Base-by-base conservation (phyloP, 2,113 vertebrate species). In the Terrapene triunguis region DNA sequence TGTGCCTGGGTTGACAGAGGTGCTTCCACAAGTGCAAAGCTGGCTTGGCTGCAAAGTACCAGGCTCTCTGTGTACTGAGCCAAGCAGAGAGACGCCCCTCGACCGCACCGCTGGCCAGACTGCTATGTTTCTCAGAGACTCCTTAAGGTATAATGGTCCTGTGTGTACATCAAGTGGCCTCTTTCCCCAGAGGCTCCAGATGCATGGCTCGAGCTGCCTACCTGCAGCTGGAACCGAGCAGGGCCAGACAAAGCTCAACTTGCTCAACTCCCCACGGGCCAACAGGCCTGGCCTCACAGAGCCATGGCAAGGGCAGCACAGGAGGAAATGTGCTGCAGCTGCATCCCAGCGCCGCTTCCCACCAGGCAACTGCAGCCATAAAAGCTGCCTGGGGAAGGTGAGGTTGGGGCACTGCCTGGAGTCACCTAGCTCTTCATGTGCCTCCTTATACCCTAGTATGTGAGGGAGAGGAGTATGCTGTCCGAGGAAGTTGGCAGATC, bases 81-180 rank as follows among this genome's bases (percentile, higher is more conserved):
- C 32, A 14, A 65, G 29, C 59, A 35, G 59, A 27, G 8, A 38
- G 10, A 22, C 3, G n/a, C 3, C 21, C 5, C 42, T 51, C 3
- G 12, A 27, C 3, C 27, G 8, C 6, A 2, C 24, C 38, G 0
- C 47, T 5, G 16, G 11, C 6, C 21, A 5, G 14, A 14, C 8
- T 57, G 69, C 9, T 99, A 99, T 98, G 98, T 99, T 99, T 92
- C 95, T 96, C 85, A 99, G 98, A 44, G 97, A 47, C 96, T 96
- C 92, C 98, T 97, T 65, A 98, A 65, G 7, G 98, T 96, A 89
- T 92, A 95, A 88, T 98, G 98, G 91, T 98, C 98, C 53, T 89
- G 91, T 6, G 81, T 97, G 90, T 98, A 98, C 76, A 98, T 80
- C 80, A 95, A 59, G 82, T 95, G 95, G 57, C 97, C 95, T 11